Evolutionary conservation across 2,113 vertebrate genomes (phyloP).

Genomic region (Fregata magnificens): DNA sequence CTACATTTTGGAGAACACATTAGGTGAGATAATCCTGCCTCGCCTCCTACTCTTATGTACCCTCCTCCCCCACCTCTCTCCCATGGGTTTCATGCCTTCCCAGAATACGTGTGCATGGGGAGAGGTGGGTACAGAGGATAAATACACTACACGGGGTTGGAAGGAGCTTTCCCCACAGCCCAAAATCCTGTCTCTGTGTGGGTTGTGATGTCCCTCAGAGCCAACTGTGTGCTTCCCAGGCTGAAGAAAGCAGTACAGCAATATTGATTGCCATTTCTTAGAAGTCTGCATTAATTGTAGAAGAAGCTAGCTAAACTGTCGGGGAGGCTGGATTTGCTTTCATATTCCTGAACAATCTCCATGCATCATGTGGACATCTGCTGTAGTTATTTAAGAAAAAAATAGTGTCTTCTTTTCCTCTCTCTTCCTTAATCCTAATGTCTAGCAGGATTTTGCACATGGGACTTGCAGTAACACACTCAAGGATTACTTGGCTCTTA

Average conservation of each 20-base stretch:
- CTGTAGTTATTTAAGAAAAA: constrained; percentile 2
- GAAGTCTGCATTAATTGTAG: neutral
- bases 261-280: neutral
- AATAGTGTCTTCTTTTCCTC: neutral
- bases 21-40: neutral
- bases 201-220: neutral
- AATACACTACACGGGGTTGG: neutral
- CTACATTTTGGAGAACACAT: neutral
- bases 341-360: neutral
- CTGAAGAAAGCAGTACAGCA: neutral
- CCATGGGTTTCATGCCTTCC: neutral
- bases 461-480: neutral
- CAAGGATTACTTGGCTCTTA: neutral
- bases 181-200: neutral
- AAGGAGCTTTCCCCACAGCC: neutral
- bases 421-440: neutral
- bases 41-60: neutral
- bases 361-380: neutral
- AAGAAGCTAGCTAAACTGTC: neutral
- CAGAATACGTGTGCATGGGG: fast-evolving
- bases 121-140: neutral
- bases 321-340: neutral
- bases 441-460: constrained; percentile 11
- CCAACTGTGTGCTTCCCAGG: neutral
- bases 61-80: neutral